phyloP scores from a whole-genome alignment of 2,113 vertebrate genomes.

The Nerophis lumbriciformis region DNA sequence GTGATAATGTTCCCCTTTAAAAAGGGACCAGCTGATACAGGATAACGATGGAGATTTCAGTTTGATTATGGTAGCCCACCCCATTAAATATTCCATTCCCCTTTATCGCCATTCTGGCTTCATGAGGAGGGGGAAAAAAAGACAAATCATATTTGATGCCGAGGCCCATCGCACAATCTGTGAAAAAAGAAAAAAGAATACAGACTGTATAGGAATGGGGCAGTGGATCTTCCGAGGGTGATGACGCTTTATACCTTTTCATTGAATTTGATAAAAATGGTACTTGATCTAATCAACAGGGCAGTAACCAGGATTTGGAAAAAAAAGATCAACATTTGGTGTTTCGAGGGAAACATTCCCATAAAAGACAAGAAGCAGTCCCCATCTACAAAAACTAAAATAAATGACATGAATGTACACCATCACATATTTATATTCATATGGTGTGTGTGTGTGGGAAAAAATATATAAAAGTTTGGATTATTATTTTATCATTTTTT shows the following conservation, averaged over 20 bases:
- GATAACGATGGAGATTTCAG: conserved; percentile 70
- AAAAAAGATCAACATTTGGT: too few species aligned
- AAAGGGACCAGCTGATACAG: conserved; percentile 61
- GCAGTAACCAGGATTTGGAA: too few species aligned
- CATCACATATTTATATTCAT: too few species aligned
- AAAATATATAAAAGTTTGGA: too few species aligned
- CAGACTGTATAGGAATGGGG: neutral
- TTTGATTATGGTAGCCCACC: conserved; percentile 62
- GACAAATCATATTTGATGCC: conserved; percentile 35
- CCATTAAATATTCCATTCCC: conserved; percentile 64
- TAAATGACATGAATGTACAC: too few species aligned
- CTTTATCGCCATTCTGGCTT: conserved; percentile 28
- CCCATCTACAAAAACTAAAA: too few species aligned
- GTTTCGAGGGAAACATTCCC: too few species aligned
- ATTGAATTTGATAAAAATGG: neutral
- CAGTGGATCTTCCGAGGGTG: neutral
- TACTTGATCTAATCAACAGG: too few species aligned
- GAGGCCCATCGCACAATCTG: conserved; percentile 25
- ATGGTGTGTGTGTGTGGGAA: too few species aligned
- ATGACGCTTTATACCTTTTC: neutral
- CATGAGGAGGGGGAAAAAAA: conserved; percentile 2
- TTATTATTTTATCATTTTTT: too few species aligned
- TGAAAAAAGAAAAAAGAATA: conserved; percentile 10
- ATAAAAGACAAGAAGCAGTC: too few species aligned
- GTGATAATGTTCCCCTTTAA: too few species aligned